A percentile compares a stretch with the other conserved stretches of the same genome.
Conservation (phyloP, 2,888 invertebrate genomes). For the Prosopocoilus inquinatus region DNA sequence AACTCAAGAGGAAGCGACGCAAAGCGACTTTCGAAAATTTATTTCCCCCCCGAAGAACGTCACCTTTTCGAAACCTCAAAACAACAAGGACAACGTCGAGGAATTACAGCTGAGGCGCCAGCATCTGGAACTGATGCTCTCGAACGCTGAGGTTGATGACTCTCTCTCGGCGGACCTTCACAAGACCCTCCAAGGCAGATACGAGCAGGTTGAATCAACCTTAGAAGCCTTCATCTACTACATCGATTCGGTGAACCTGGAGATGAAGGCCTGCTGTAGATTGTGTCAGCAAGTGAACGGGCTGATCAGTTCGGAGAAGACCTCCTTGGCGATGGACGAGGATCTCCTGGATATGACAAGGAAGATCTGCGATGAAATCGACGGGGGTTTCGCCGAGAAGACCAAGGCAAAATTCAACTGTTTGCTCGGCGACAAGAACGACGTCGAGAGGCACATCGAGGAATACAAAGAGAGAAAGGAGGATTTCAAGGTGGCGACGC, state of each 20-base stretch:
- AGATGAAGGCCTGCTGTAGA: slow-evolving; percentile 25
- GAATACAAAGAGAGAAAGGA: slow-evolving; percentile 27
- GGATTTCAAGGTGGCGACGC: slow-evolving; percentile 41
- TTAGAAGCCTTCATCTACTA: slow-evolving; percentile 20
- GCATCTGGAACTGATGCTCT: slow-evolving; percentile 24
- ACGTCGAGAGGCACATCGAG: slow-evolving; percentile 12
- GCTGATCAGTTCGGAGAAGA: slow-evolving; percentile 22
- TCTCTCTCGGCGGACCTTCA: slow-evolving; percentile 21
- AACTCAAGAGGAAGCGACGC: not conserved
- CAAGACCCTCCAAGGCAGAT: slow-evolving; percentile 16
- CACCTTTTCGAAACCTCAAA: slow-evolving; percentile 8
- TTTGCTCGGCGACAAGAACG: slow-evolving; percentile 6
- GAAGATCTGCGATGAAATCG: slow-evolving; percentile 18
- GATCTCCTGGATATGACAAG: slow-evolving; percentile 20
- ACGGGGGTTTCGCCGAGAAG: slow-evolving; percentile 5
- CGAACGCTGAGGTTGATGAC: slow-evolving; percentile 25
- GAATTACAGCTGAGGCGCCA: slow-evolving; percentile 19
- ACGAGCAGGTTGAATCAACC: slow-evolving; percentile 19
- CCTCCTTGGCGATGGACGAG: slow-evolving; percentile 19
- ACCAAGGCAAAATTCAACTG: slow-evolving; percentile 13
- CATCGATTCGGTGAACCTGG: slow-evolving; percentile 21
- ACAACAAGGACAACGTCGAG: slow-evolving; percentile 13
- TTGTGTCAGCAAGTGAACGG: slow-evolving; percentile 24
- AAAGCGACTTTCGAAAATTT: not conserved
- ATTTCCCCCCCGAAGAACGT: slow-evolving; percentile 5